These are phyloP conservation scores for Octodon degus DNA, from an alignment of 2,113 vertebrate genomes.

Conservation along the genomic window DNA sequence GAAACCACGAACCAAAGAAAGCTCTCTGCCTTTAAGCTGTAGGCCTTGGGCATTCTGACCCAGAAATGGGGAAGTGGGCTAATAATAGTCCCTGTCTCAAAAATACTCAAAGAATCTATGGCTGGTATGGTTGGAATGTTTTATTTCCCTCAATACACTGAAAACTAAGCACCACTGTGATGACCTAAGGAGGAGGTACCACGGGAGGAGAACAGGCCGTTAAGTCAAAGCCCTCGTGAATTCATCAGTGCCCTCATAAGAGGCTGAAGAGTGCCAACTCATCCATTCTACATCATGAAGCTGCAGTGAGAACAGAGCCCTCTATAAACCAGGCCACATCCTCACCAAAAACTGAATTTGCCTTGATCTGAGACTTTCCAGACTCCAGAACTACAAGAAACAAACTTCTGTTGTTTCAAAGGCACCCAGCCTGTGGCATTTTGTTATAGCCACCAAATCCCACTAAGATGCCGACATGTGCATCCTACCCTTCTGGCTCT, in stretches of 20 bases:
- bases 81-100: neutral
- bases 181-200: neutral
- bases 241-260: neutral
- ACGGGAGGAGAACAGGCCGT: neutral
- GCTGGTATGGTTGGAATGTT: neutral
- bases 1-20: neutral
- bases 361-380: neutral
- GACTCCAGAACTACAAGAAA: neutral
- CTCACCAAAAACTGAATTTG: neutral
- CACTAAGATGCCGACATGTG: neutral
- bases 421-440: neutral
- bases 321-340: neutral
- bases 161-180: neutral
- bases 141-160: neutral
- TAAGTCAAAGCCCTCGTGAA: neutral
- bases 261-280: neutral
- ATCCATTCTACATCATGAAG: neutral
- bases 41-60: neutral
- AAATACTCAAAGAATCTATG: neutral
- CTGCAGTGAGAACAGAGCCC: neutral
- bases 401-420: neutral
- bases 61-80: neutral
- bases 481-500: fast-evolving
- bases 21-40: neutral
- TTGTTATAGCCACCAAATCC: neutral